Evolutionary conservation across 2,888 invertebrate species (phyloP), one percentile per base, ranked within the genome.

Genomic region (Drosophila maculinotata): DNA sequence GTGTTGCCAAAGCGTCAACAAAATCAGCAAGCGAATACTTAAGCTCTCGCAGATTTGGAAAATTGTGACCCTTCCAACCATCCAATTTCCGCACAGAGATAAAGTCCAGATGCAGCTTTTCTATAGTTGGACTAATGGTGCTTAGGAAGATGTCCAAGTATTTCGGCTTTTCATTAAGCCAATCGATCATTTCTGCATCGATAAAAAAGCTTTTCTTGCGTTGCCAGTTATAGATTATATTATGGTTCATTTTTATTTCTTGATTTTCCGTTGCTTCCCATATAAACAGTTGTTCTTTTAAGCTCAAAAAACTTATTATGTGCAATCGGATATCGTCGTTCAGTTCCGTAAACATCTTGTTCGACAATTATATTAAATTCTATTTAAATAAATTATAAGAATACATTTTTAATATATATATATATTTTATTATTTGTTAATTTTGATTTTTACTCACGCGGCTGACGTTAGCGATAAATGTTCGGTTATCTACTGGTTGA

Each of bases 241-340:
- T 69, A 0, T 1, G 5, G 3, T 17, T 44, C 0, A 53, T 42
- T 4, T 51, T 51, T 4, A 2, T 15, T 12, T 45, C 12, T 0
- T 0, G 1, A 14, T 49, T 10, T 15, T 51, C 20, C 1, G 51
- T 48, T 31, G 75, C 72, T 8, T 54, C 38, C 17, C 35, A 75
- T 12, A 75, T 1, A 0, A 14, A 1, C 8, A 75, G 8, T 42
- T 64, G 75, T n/a, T 64, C 69, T 0, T 2, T 0, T 1, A 72
- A 23, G 2, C 12, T 2, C 30, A 75, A 48, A 23, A 44, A 15
- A 1, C 7, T 38, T 9, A 72, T 35, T 12, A 72, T 59, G 0
- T 6, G n/a, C 23, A 58, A 30, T 14, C 69, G 60, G 6, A 62
- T 62, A 33, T 62, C 62, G 36, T 74, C 69, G 35, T 42, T 74